Conservation (phyloP, 1,140 invertebrate genomes). For the Antheraea pernyi region DNA sequence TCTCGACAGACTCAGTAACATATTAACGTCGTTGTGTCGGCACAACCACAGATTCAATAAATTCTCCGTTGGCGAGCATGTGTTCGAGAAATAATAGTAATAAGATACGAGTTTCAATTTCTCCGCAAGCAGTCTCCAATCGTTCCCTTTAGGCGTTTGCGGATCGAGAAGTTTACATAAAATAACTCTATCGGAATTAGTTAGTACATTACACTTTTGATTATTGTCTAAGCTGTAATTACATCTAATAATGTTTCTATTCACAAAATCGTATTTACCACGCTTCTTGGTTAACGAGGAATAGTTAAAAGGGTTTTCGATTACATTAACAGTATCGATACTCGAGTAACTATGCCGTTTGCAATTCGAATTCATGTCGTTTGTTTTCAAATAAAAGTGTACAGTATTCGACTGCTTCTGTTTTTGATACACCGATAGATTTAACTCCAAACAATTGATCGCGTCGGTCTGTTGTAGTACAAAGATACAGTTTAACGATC, state of each 20-base stretch:
- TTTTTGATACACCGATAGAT: slow-evolving; percentile 70
- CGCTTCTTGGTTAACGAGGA: slow-evolving; percentile 70
- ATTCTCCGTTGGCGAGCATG: slow-evolving; percentile 96
- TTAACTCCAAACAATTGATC: slow-evolving; percentile 72
- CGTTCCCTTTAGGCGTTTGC: slow-evolving; percentile 93
- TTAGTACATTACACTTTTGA: slow-evolving; percentile 62
- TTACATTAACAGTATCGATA: slow-evolving; percentile 65
- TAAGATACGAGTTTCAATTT: slow-evolving; percentile 95
- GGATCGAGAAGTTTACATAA: slow-evolving; percentile 94
- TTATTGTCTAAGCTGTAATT: slow-evolving; percentile 70
- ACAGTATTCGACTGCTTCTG: slow-evolving; percentile 73
- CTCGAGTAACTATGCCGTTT: slow-evolving; percentile 70
- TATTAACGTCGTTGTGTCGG: slow-evolving; percentile 92
- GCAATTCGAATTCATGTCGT: slow-evolving; percentile 71
- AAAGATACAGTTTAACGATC: slow-evolving; percentile 91
- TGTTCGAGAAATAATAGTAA: slow-evolving; percentile 97
- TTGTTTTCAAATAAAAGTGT: slow-evolving; percentile 73
- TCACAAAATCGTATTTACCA: slow-evolving; percentile 63
- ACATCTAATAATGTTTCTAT: slow-evolving; percentile 55
- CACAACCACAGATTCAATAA: slow-evolving; percentile 98
- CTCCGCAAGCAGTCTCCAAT: slow-evolving; percentile 96
- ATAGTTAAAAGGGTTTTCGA: slow-evolving; percentile 74
- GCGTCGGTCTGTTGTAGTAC: slow-evolving; percentile 84
- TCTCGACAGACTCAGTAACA: slow-evolving; percentile 88
- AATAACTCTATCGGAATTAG: slow-evolving; percentile 85